Evolutionary conservation across 2,113 vertebrate genomes (phyloP).

Genomic region (Forbesichthys papilliferus): DNA sequence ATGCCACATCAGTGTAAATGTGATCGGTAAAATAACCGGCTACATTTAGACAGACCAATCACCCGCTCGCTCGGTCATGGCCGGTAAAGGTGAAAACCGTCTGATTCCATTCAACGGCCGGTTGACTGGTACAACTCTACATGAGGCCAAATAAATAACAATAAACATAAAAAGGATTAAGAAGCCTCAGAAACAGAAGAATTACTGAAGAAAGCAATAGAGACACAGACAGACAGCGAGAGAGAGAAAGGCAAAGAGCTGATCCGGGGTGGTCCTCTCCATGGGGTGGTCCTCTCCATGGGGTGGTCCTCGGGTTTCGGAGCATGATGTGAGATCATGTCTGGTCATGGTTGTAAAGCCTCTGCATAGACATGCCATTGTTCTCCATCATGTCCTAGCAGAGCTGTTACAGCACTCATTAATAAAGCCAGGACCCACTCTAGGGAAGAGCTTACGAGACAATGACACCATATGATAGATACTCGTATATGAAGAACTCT

Average conservation of each 20-base stretch:
- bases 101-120: no score
- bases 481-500: slow-evolving; percentile 21
- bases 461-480: slow-evolving; percentile 18
- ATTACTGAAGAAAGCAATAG: slow-evolving; percentile 1
- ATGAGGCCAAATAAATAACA: no score
- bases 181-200: no score
- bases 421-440: slow-evolving; percentile 28
- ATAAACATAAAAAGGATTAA: no score
- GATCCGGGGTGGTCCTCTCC: slow-evolving; percentile 53
- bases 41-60: no score
- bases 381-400: slow-evolving; percentile 54
- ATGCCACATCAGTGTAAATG: no score
- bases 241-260: slow-evolving; percentile 12
- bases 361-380: slow-evolving; percentile 53
- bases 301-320: slow-evolving; percentile 54
- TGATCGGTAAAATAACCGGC: no score
- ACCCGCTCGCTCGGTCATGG: no score
- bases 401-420: slow-evolving; percentile 57
- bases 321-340: slow-evolving; percentile 64
- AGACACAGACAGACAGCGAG: slow-evolving; percentile 23
- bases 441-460: slow-evolving; percentile 23
- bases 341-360: slow-evolving; percentile 53
- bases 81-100: no score
- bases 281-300: slow-evolving; percentile 34
- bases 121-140: no score